These are phyloP conservation scores for Trematomus loennbergii DNA, from an alignment of 2,113 vertebrate species.

Conservation along the genomic window DNA sequence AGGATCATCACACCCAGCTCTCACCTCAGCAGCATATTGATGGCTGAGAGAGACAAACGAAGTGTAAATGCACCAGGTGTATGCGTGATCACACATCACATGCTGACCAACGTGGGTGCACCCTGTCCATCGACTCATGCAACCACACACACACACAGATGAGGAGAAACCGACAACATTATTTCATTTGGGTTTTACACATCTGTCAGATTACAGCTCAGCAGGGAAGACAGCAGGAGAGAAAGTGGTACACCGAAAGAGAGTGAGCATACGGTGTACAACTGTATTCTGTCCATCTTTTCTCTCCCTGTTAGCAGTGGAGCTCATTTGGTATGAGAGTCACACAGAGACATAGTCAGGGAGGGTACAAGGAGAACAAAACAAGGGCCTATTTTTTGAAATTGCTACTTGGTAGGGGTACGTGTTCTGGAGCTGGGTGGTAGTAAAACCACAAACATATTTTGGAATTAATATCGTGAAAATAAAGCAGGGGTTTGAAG, in stretches of 20 bases:
- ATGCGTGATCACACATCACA: conserved; percentile 54
- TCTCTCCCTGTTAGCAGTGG: conserved; percentile 39
- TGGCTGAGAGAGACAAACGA: conserved; percentile 52
- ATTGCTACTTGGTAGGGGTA: conserved; percentile 51
- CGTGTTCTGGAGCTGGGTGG: conserved; percentile 34
- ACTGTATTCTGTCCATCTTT: conserved; percentile 46
- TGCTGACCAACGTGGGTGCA: not conserved
- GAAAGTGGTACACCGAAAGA: conserved; percentile 24
- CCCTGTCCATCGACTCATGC: not conserved
- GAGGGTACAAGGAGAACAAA: conserved; percentile 42
- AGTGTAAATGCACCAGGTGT: conserved; percentile 64
- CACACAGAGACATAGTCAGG: conserved; percentile 52
- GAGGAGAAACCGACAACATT: conserved; percentile 21
- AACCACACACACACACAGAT: not conserved
- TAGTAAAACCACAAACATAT: conserved; percentile 42
- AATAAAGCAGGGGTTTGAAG: conserved; percentile 23
- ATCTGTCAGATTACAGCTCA: conserved; percentile 51
- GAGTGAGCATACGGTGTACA: conserved; percentile 19
- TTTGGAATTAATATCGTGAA: conserved; percentile 37
- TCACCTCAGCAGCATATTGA: conserved; percentile 67
- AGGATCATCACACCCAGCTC: conserved; percentile 60
- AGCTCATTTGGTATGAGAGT: conserved; percentile 57
- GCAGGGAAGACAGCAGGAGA: conserved; percentile 32
- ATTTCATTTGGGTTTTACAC: conserved; percentile 56
- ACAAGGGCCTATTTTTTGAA: conserved; percentile 52